These are phyloP conservation scores for Austrolebias charrua DNA, from an alignment of 2,797 vertebrate species.

Conservation along the genomic window DNA sequence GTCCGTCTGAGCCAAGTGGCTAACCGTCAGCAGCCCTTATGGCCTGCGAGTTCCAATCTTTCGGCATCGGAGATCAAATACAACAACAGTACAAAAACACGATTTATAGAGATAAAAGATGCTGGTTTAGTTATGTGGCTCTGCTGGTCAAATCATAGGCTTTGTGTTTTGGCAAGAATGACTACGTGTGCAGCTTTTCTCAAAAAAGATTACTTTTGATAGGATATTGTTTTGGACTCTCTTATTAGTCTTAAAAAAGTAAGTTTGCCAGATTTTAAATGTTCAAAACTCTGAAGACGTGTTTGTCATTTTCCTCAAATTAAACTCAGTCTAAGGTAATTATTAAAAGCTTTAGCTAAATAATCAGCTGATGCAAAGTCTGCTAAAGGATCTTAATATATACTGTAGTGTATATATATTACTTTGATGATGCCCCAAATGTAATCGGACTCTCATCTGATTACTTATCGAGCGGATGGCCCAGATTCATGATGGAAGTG, in stretches of 20 bases:
- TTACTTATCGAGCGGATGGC: constrained; percentile 20
- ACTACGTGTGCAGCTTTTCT: background rate
- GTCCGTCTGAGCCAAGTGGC: constrained; percentile 57
- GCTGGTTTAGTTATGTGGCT: background rate
- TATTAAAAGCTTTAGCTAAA: background rate
- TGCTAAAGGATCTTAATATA: no score
- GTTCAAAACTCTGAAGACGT: no score
- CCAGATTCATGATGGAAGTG: background rate
- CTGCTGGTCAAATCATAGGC: background rate
- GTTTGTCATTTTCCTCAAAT: background rate
- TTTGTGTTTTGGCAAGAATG: background rate
- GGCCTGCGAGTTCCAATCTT: constrained; percentile 38
- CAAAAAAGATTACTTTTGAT: no score
- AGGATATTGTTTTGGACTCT: no score
- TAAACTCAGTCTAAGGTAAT: background rate
- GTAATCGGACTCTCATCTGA: constrained; percentile 17
- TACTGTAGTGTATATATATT: no score
- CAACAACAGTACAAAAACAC: background rate
- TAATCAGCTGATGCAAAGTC: background rate
- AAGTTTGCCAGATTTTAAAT: no score
- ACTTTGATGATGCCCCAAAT: no score
- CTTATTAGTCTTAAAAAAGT: no score
- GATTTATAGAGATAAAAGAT: background rate
- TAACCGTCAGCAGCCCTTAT: constrained; percentile 67
- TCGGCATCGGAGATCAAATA: constrained; percentile 33